phyloP scores from a whole-genome alignment of 2,888 invertebrate species.

The Stenotaenia linearis region DNA sequence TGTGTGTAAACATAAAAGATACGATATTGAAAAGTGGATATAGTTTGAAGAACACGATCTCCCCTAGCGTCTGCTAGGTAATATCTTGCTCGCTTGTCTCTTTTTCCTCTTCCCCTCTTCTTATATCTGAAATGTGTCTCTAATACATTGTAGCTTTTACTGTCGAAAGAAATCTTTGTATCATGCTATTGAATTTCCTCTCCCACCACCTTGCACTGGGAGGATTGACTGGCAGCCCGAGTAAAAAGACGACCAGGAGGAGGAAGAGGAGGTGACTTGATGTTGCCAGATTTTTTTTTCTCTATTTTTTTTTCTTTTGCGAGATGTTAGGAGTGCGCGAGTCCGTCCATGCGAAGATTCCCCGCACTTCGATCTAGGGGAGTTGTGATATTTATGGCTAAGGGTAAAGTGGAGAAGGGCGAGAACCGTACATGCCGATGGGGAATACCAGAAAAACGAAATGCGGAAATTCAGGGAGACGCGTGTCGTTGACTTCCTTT shows the following conservation, averaged over 20 bases:
- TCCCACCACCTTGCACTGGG: neutral
- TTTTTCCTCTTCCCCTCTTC: constrained; percentile 10
- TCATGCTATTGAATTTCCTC: constrained; percentile 21
- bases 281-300: constrained; percentile 10
- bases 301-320: neutral
- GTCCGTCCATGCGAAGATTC: constrained; percentile 19
- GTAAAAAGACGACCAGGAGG: constrained; percentile 21
- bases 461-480: neutral
- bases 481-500: neutral
- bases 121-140: constrained; percentile 24
- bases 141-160: constrained; percentile 26
- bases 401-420: constrained; percentile 21
- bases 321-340: neutral
- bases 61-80: constrained; percentile 12
- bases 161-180: constrained; percentile 26
- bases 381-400: neutral
- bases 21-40: constrained; percentile 14
- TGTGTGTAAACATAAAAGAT: neutral
- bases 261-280: neutral
- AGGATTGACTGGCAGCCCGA: constrained; percentile 20
- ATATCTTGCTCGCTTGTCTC: constrained; percentile 20
- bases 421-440: neutral
- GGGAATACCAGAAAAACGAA: neutral
- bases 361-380: constrained; percentile 3
- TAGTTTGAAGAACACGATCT: constrained; percentile 20